Base-by-base conservation (phyloP, 2,113 vertebrate species). In the Galbula dea region DNA sequence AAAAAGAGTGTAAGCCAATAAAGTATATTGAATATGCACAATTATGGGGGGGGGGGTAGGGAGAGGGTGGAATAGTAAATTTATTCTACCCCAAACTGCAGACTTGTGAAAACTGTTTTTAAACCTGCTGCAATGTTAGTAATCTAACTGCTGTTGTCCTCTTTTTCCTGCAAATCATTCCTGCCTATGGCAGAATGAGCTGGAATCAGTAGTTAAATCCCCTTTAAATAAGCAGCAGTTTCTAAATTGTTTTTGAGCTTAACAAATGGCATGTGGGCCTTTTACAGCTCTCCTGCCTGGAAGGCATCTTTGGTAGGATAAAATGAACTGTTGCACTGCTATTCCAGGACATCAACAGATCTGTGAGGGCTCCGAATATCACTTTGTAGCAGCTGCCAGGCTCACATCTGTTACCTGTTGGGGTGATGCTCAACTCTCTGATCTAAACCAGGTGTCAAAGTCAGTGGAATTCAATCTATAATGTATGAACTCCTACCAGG, bases 171-270 rank as follows among this genome's bases (percentile, higher is more conserved):
- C 9, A 51, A 83, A 94, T 73, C 0, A 2, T 45, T 79, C 69
- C 65, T 48, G 65, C 65, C 66, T 10, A 11, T 37, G 41, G 78
- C 63, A 94, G 93, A 96, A 91, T 34, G 67, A 88, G 61, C 93
- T 93, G 72, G 91, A 95, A 95, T 76, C 58, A 55, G 85, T 65
- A 78, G 66, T 91, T 91, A 94, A 96, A 94, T 88, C 88, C 93
- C 87, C 87, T 93, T 93, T 90, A 91, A 87, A 95, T 32, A 82
- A 94, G 78, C 87, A 91, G 71, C 59, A 34, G 74, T 91, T 95
- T 89, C 85, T 88, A 87, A 87, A 96, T 91, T 95, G 91, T 89
- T 94, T 91, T 52, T 79, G 85, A 87, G 87, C 58, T 74, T 71
- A 91, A 48, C 63, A 51, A 66, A 26, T 15, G 54, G 87, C 78